Evolutionary conservation across 2,797 vertebrate species (phyloP), one percentile per base, ranked within the genome.

Genomic region (Lemur catta): DNA sequence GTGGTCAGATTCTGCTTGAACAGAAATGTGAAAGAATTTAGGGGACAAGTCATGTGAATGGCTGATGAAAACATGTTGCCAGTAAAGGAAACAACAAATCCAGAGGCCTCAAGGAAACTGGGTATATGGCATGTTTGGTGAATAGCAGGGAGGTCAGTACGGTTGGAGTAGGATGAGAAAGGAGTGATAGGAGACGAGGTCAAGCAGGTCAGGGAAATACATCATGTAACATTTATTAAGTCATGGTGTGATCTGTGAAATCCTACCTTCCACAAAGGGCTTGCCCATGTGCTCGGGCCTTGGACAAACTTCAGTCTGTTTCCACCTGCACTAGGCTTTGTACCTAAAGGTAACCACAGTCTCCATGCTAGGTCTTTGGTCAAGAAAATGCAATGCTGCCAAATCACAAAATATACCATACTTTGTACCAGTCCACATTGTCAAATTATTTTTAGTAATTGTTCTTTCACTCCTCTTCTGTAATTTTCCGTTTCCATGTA

Each of bases 211-310:
- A 20, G 59, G 22, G 18, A 4, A 30, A 48, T 13, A 30, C 0
- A 1, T 41, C 4, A 26, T 14, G 1, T 7, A 4, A 7, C 43
- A 7, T n/a, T 20, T 18, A 61, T n/a, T 59, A 87, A 57, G n/a
- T 24, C 38, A 72, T 24, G 11, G 18, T 3, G 35, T 76, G 17
- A 48, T 50, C 57, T 14, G 2, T 15, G n/a, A 50, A 22, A n/a
- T 35, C 26, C 24, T 48, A 59, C n/a, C 50, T 30, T 35, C 12
- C 30, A 78, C 30, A 46, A 20, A 75, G 15, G 4, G 9, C 35
- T 35, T 38, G 9, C 1, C 4, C 4, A 3, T 14, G 15, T 43
- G 20, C 10, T n/a, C 2, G 2, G 4, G 6, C 35, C 57, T 28
- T 20, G 35, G 20, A 5, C 50, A 87, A 41, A 59, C 14, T 13